These are phyloP conservation scores for Cynodonichthys magdalenae DNA, from an alignment of 2,797 vertebrate genomes.

Conservation along the genomic window DNA sequence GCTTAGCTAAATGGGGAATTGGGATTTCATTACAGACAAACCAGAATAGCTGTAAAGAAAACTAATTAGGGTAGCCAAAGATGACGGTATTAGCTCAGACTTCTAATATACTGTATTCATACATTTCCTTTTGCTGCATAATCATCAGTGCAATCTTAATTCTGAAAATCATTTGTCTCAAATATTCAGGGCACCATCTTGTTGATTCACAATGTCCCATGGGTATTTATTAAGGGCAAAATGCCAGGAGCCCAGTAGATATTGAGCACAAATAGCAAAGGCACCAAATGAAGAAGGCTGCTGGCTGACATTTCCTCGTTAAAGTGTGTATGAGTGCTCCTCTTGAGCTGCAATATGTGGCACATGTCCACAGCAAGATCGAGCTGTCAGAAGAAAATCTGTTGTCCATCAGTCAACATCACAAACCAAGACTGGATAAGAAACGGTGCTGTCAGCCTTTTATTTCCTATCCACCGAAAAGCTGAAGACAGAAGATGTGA, in stretches of 20 bases:
- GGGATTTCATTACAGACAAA: conserved; percentile 63
- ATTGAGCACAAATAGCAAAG: conserved; percentile 60
- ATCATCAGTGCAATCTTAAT: conserved; percentile 9
- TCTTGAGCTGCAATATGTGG: conserved; percentile 66
- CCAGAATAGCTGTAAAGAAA: conserved; percentile 61
- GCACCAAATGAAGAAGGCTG: conserved; percentile 62
- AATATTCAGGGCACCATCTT: conserved; percentile 33
- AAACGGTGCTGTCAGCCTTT: conserved; percentile 13
- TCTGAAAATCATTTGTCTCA: conserved; percentile 19
- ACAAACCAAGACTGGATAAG: conserved; percentile 35
- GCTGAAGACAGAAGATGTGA: neutral
- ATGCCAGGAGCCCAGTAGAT: conserved; percentile 42
- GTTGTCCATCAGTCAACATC: conserved; percentile 45
- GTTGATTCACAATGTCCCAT: conserved; percentile 27
- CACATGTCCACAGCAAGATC: conserved; percentile 56
- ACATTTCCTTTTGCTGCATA: neutral
- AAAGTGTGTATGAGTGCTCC: conserved; percentile 61
- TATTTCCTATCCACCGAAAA: conserved; percentile 1
- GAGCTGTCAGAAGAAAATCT: conserved; percentile 61
- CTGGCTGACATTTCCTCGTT: conserved; percentile 67
- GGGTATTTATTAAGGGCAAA: conserved; percentile 35
- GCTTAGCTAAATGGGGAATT: conserved; percentile 63
- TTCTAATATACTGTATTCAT: conserved; percentile 2
- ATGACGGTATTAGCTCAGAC: conserved; percentile 16
- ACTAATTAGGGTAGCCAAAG: conserved; percentile 44